These are phyloP conservation scores for Epinotia ramella DNA, from an alignment of 2,888 invertebrate genomes.

Conservation along the genomic window DNA sequence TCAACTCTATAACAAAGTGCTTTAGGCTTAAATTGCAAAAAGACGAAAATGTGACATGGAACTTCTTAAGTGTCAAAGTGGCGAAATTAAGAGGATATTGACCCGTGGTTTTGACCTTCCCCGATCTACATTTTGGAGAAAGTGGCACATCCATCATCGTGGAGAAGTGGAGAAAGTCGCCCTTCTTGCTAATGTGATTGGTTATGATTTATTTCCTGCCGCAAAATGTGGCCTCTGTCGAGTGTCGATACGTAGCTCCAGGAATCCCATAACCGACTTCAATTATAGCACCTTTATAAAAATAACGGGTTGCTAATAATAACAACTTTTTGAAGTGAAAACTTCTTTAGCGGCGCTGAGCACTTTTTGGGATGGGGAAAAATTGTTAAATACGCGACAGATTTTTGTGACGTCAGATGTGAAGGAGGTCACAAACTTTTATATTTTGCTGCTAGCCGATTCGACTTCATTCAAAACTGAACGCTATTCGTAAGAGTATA, in stretches of 20 bases:
- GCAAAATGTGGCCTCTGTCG: background rate
- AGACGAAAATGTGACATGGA: background rate
- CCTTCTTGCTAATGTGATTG: slow-evolving; percentile 32
- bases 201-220: slow-evolving; percentile 24
- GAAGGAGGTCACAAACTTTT: no score
- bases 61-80: background rate
- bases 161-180: slow-evolving; percentile 25
- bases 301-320: no score
- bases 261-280: no score
- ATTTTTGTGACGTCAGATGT: no score
- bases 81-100: slow-evolving; percentile 19
- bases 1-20: background rate
- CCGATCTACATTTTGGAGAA: slow-evolving; percentile 35
- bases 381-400: no score
- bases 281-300: no score
- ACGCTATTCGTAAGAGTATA: no score
- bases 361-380: no score
- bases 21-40: background rate
- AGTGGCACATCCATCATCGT: slow-evolving; percentile 31
- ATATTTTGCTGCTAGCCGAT: no score
- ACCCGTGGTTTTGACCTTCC: slow-evolving; percentile 31
- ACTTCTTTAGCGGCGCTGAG: no score
- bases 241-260: background rate
- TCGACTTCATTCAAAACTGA: no score
- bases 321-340: no score